A percentile compares a stretch with the other conserved stretches of the same genome.
phyloP scores from a whole-genome alignment of 1,140 invertebrate genomes.

The Carposina sasakii region DNA sequence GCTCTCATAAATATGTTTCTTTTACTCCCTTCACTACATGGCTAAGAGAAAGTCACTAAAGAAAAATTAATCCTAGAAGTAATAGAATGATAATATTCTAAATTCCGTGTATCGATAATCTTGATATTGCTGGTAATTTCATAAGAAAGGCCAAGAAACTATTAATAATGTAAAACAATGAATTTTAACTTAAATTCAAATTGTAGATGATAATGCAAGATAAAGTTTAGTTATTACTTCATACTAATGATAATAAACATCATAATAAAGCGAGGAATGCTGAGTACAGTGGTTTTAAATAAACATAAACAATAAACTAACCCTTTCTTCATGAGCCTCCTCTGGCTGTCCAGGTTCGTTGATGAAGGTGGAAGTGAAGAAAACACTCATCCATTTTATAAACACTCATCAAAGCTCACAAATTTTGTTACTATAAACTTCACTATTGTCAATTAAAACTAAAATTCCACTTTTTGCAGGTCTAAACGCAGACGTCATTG shows the following conservation, averaged over 20 bases:
- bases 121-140: too few species aligned
- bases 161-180: too few species aligned
- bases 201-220: too few species aligned
- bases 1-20: conserved; percentile 34
- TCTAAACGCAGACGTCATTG: conserved; percentile 71
- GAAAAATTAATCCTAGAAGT: conserved; percentile 59
- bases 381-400: conserved; percentile 69
- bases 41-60: conserved; percentile 70
- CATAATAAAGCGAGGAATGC: too few species aligned
- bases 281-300: too few species aligned
- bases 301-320: conserved; percentile 69
- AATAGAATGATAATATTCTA: too few species aligned
- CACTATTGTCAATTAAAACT: conserved; percentile 69
- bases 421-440: conserved; percentile 59
- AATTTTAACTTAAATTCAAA: too few species aligned
- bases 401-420: conserved; percentile 60
- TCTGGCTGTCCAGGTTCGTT: conserved; percentile 58
- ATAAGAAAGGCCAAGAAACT: too few species aligned
- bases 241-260: too few species aligned
- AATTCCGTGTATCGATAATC: too few species aligned
- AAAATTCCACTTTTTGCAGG: conserved; percentile 70
- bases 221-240: too few species aligned
- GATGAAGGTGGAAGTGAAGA: conserved; percentile 56
- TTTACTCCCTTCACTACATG: conserved; percentile 61
- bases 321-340: conserved; percentile 71